Percentiles rank a stretch among this genome's conserved stretches.
phyloP scores from a whole-genome alignment of 2,113 vertebrate genomes.

The Carassius auratus region DNA sequence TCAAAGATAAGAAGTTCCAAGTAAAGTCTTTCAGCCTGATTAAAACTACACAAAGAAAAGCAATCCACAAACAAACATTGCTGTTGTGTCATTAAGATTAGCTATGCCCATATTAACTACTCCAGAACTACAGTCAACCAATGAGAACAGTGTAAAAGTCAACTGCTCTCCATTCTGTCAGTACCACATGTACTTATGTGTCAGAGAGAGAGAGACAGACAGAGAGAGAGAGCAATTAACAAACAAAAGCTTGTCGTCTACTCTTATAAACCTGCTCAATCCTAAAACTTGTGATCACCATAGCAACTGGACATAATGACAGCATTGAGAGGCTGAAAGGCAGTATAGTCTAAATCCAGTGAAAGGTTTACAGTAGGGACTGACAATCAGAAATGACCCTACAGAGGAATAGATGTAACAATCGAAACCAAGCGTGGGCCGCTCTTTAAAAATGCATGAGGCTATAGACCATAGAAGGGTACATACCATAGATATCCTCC shows the following conservation, averaged over 20 bases:
- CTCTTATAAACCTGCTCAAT: conserved; percentile 70
- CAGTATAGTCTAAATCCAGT: conserved; percentile 50
- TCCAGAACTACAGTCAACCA: not conserved
- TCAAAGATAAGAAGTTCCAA: conserved; percentile 43
- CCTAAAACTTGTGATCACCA: conserved; percentile 60
- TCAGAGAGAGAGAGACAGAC: not conserved
- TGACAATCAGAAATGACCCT: conserved; percentile 57
- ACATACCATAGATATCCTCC: not conserved
- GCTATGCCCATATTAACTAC: not conserved
- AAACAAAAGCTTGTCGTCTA: conserved; percentile 63
- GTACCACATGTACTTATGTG: conserved; percentile 54
- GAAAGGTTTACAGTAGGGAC: conserved; percentile 38
- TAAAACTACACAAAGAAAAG: conserved; percentile 57
- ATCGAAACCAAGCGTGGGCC: conserved; percentile 65
- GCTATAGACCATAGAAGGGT: conserved; percentile 14
- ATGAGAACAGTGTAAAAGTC: conserved; percentile 44
- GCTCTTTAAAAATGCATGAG: conserved; percentile 78
- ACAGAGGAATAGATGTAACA: conserved; percentile 62
- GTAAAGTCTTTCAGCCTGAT: conserved; percentile 45
- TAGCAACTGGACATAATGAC: conserved; percentile 62
- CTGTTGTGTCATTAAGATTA: not conserved
- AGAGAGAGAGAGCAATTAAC: conserved; percentile 52
- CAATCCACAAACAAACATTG: conserved; percentile 55
- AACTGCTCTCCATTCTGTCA: conserved; percentile 58
- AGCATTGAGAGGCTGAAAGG: conserved; percentile 60